phyloP scores from a whole-genome alignment of 2,113 vertebrate genomes.

The Xenotilapia longispinis region DNA sequence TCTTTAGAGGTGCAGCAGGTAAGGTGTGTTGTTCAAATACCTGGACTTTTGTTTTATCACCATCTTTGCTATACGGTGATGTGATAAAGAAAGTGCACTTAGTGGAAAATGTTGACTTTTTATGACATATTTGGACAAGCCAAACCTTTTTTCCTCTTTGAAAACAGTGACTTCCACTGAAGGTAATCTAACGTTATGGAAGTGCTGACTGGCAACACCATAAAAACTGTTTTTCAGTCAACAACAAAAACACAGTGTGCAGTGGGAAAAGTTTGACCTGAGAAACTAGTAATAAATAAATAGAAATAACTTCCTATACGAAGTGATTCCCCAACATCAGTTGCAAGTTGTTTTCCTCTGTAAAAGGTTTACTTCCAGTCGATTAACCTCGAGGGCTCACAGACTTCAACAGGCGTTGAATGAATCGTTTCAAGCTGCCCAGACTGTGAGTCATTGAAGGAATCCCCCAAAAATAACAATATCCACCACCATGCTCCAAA shows the following conservation, averaged over 20 bases:
- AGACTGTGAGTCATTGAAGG: not conserved
- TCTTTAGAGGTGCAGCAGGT: not conserved
- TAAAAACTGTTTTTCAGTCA: not conserved
- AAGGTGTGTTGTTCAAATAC: not conserved
- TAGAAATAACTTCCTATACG: not conserved
- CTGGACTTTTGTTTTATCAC: not conserved
- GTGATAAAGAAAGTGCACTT: not conserved
- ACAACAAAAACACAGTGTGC: not conserved
- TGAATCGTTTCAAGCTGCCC: not conserved
- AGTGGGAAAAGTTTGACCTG: not conserved
- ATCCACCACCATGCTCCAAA: not conserved
- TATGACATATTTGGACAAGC: not conserved
- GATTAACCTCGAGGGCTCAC: not conserved
- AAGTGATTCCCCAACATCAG: not conserved
- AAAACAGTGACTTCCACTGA: not conserved
- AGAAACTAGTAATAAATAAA: not conserved
- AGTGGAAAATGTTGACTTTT: not conserved
- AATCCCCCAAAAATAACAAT: no score
- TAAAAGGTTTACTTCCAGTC: not conserved
- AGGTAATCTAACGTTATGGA: not conserved
- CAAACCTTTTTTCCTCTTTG: not conserved
- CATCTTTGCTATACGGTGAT: not conserved
- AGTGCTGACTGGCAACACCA: not conserved
- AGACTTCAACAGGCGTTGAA: accelerated
- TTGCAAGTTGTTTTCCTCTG: not conserved